phyloP scores from a whole-genome alignment of 2,888 invertebrate species.

The Sthenelais limicola region DNA sequence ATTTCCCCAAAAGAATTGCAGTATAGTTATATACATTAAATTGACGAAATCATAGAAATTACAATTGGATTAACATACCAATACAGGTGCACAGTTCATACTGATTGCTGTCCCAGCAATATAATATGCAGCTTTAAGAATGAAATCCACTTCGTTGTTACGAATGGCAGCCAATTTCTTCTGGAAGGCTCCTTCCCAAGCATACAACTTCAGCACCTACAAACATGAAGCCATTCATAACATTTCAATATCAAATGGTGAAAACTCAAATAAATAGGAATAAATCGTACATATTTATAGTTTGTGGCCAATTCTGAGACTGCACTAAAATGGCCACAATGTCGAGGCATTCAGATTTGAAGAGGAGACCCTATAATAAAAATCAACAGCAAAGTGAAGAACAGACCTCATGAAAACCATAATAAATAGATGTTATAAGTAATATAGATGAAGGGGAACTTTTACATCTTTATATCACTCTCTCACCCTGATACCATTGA shows the following conservation, averaged over 20 bases:
- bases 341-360: too few relatives aligned
- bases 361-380: neutral
- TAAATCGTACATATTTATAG: too few relatives aligned
- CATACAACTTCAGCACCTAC: slow-evolving; percentile 41
- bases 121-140: slow-evolving; percentile 27
- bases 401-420: too few relatives aligned
- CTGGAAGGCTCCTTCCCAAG: slow-evolving; percentile 42
- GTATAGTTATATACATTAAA: too few relatives aligned
- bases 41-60: neutral
- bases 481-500: slow-evolving; percentile 35
- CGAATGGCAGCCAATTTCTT: slow-evolving; percentile 27
- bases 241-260: neutral
- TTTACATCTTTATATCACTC: neutral
- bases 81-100: slow-evolving; percentile 37
- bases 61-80: slow-evolving; percentile 24
- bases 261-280: too few relatives aligned
- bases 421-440: too few relatives aligned
- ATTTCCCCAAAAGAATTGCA: too few relatives aligned
- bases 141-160: slow-evolving; percentile 7
- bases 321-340: too few relatives aligned
- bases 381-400: neutral
- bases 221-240: neutral
- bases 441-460: neutral
- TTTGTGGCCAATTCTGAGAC: too few relatives aligned
- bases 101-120: slow-evolving; percentile 24